These are phyloP conservation scores for Tetheella fluctuosa DNA, from an alignment of 2,888 invertebrate species.

Conservation along the genomic window DNA sequence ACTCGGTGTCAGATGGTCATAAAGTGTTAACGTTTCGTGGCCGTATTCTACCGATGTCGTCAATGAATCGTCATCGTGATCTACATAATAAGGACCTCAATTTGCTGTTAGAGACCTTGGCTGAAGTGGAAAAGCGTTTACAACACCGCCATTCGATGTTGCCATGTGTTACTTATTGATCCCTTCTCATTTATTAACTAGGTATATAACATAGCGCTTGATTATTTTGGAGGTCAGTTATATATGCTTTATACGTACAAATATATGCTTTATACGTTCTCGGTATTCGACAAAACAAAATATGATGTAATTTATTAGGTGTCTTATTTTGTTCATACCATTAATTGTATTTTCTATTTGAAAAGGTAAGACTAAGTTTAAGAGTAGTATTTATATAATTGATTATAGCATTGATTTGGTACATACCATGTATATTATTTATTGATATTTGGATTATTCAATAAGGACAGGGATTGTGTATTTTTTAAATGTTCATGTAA, in stretches of 20 bases:
- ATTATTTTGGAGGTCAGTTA: neutral
- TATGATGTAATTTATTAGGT: neutral
- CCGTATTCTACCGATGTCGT: conserved; percentile 6
- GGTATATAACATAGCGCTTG: neutral
- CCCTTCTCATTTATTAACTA: neutral
- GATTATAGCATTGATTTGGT: no score
- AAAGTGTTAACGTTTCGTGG: neutral
- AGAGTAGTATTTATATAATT: no score
- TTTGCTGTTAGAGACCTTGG: conserved; percentile 3
- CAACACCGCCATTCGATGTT: neutral
- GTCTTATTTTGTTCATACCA: neutral
- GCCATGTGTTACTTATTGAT: neutral
- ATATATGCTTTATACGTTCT: neutral
- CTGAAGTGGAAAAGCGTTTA: neutral
- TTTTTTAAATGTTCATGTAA: no score
- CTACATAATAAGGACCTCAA: conserved; percentile 7
- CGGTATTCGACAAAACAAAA: neutral
- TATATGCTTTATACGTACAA: neutral
- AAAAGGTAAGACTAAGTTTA: no score
- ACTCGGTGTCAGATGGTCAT: neutral
- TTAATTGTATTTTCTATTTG: neutral
- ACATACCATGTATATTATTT: no score
- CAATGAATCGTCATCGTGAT: neutral
- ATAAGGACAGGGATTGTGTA: no score
- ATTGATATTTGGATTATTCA: no score